Evolutionary conservation across 2,797 vertebrate species (phyloP).

Genomic region (Falco naumanni): DNA sequence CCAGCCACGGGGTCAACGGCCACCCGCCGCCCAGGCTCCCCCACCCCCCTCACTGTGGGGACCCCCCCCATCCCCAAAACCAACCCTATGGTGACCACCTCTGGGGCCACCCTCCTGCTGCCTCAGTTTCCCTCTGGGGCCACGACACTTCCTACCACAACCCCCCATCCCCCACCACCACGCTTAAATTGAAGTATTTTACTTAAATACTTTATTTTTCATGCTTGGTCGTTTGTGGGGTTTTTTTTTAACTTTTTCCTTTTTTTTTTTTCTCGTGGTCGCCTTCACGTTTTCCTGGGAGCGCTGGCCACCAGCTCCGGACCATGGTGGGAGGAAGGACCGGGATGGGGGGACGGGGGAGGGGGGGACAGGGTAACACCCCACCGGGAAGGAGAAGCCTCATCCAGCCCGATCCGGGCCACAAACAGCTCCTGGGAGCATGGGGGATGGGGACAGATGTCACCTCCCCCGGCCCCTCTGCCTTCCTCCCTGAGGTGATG

Average conservation of each 20-base stretch:
- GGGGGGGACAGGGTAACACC: background rate
- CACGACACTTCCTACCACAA: too few relatives aligned
- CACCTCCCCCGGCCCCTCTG: background rate
- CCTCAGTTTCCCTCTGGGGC: background rate
- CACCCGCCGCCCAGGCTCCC: accelerated
- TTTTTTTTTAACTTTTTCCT: background rate
- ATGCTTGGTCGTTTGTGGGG: background rate
- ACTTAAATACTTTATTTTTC: conserved; percentile 49
- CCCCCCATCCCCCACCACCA: background rate
- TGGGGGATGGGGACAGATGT: accelerated
- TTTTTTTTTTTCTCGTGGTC: too few relatives aligned
- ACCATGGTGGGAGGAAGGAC: accelerated
- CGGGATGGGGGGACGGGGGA: background rate
- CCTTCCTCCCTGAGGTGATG: background rate
- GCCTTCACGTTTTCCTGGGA: background rate
- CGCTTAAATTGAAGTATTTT: background rate
- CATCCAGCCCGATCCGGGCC: background rate
- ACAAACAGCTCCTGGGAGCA: background rate
- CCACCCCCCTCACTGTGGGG: background rate
- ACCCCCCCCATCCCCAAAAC: background rate
- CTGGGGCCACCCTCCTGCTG: background rate
- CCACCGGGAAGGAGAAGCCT: background rate
- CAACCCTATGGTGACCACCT: too few relatives aligned
- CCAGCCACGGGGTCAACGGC: background rate
- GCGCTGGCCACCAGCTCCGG: background rate